Conservation (phyloP, 2,113 vertebrate genomes). For the Dryoscopus gambensis region DNA sequence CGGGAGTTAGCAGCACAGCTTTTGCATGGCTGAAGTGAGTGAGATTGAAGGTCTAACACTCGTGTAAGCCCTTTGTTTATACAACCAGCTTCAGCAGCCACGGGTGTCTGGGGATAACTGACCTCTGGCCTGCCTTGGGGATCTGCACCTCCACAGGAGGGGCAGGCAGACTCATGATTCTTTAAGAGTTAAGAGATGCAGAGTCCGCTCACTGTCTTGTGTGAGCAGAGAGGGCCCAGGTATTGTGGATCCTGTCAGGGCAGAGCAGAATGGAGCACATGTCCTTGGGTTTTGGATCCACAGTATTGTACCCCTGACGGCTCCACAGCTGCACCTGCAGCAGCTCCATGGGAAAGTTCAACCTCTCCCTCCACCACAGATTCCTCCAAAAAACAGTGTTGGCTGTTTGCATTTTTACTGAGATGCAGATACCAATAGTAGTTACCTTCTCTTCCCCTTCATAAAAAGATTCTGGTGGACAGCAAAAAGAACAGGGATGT, state of each 20-base stretch:
- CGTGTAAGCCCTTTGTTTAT: not conserved
- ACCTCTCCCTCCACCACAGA: not conserved
- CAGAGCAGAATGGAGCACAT: not conserved
- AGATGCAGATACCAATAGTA: not conserved
- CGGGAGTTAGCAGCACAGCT: not conserved
- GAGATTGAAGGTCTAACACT: not conserved
- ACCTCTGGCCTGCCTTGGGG: not conserved
- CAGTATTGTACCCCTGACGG: not conserved
- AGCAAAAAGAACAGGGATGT: not conserved
- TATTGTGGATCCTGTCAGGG: not conserved
- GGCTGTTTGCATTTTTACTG: not conserved
- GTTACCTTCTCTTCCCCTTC: not conserved
- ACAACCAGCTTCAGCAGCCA: not conserved
- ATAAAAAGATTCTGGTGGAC: not conserved
- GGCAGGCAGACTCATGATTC: not conserved
- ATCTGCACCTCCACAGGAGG: not conserved
- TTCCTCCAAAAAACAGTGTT: not conserved
- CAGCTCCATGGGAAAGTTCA: not conserved
- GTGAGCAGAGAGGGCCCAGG: not conserved
- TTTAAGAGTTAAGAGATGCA: not conserved
- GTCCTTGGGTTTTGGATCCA: not conserved
- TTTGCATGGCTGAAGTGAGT: not conserved
- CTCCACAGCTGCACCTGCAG: not conserved
- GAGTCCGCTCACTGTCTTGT: not conserved
- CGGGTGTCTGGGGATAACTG: not conserved